Evolutionary conservation across 2,797 vertebrate genomes (phyloP), one percentile per base, ranked within the genome.

Genomic region (Nothura maculosa): DNA sequence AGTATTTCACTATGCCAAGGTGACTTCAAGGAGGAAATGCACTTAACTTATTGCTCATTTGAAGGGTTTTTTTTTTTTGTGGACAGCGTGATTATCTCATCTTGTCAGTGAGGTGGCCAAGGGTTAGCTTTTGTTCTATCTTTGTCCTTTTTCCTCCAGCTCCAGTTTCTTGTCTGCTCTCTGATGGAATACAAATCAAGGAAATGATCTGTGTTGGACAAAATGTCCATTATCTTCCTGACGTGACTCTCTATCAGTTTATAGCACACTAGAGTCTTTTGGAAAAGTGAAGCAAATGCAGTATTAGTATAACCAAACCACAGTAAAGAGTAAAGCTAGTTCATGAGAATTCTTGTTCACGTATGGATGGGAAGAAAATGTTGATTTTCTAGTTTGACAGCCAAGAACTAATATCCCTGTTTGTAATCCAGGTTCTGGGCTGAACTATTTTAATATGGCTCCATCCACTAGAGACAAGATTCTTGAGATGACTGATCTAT

Each of bases 101-200:
- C 82, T 86, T 96, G 92, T 95, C 93, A 97, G 74, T 43, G 66
- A 95, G 85, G 83, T 61, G 91, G 62, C 48, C 91, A 89, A 72
- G 57, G 93, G 92, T 96, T 94, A 96, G 63, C 40, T 92, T 95
- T 85, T 90, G 70, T 92, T 96, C 87, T 92, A 1, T 86, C 89
- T 92, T 93, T 92, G 81, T 94, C 90, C 83, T 92, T 94, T 96
- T 91, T 60, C 16, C 32, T 93, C 62, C 69, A 85, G 84, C 38
- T 89, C 72, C 45, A 64, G 50, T 95, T 91, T 94, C 85, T 78
- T 94, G 61, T 36, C 74, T 79, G 43, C 86, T 96, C 57, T 81
- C 48, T 90, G 90, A 24, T 67, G 82, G 93, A 96, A 96, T 96
- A 95, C 89, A 97, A 96, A 97, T 95, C 89, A 95, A 95, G 76